Evolutionary conservation across 2,797 vertebrate genomes (phyloP).

Genomic region (Erethizon dorsatum): DNA sequence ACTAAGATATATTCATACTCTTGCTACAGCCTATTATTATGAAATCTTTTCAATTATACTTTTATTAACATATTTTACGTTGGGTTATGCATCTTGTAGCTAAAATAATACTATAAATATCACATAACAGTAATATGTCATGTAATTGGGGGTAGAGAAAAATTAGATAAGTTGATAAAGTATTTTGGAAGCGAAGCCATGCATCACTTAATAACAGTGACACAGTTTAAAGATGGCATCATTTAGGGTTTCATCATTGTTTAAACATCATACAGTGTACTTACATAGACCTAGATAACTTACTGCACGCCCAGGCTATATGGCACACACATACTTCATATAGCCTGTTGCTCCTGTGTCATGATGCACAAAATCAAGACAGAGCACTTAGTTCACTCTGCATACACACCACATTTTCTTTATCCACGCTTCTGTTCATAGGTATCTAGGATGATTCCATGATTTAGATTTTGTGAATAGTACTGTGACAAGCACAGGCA

Average conservation of each 20-base stretch:
- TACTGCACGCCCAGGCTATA: not conserved
- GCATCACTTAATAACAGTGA: not conserved
- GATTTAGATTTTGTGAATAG: not conserved
- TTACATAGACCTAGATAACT: no score
- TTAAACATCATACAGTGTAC: not conserved
- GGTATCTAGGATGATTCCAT: not conserved
- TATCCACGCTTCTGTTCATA: not conserved
- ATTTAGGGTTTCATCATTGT: not conserved
- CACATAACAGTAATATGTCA: not conserved
- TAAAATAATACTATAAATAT: not conserved
- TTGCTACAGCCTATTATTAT: not conserved
- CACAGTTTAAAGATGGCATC: not conserved
- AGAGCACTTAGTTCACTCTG: not conserved
- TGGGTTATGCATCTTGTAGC: not conserved
- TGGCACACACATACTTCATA: not conserved
- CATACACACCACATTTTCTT: not conserved
- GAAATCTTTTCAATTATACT: not conserved
- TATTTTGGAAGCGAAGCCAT: not conserved
- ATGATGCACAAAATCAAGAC: not conserved
- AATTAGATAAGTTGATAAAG: not conserved
- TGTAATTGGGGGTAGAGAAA: not conserved
- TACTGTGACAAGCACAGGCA: not conserved
- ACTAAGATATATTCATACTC: not conserved
- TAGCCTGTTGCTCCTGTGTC: not conserved
- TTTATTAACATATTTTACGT: not conserved